These are phyloP conservation scores for Menura novaehollandiae DNA, from an alignment of 2,113 vertebrate genomes.

Conservation along the genomic window DNA sequence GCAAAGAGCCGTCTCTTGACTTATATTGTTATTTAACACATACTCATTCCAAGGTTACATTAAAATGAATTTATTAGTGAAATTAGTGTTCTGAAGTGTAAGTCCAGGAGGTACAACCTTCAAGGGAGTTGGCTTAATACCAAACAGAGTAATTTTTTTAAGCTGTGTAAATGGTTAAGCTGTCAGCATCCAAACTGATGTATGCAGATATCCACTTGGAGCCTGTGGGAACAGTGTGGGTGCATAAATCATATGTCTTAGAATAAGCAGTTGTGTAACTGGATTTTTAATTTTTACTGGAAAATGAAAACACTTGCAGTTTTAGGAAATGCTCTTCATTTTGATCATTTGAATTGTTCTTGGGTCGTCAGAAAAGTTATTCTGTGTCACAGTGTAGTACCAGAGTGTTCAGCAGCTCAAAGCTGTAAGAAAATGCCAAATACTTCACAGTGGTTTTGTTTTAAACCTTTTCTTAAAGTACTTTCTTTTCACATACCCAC, in stretches of 20 bases:
- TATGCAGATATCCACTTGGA: background rate
- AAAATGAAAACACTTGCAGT: background rate
- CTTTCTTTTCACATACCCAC: background rate
- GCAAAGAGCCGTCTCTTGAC: background rate
- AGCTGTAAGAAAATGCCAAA: background rate
- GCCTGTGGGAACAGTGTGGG: background rate
- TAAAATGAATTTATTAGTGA: slow-evolving; percentile 1
- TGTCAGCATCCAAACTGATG: background rate
- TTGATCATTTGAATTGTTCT: background rate
- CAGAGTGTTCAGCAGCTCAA: background rate
- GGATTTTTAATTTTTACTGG: background rate
- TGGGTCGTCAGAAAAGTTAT: background rate
- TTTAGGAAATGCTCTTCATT: background rate
- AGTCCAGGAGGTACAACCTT: background rate
- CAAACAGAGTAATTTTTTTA: background rate
- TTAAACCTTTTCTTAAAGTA: background rate
- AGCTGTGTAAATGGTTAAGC: background rate
- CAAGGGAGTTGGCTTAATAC: background rate
- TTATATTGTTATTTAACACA: background rate
- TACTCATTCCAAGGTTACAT: background rate
- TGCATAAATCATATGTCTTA: background rate
- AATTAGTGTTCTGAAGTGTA: background rate
- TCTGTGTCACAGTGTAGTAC: background rate
- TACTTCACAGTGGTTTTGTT: background rate
- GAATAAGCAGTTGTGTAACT: background rate